Conservation (phyloP, 2,113 vertebrate species). For the Solea solea region DNA sequence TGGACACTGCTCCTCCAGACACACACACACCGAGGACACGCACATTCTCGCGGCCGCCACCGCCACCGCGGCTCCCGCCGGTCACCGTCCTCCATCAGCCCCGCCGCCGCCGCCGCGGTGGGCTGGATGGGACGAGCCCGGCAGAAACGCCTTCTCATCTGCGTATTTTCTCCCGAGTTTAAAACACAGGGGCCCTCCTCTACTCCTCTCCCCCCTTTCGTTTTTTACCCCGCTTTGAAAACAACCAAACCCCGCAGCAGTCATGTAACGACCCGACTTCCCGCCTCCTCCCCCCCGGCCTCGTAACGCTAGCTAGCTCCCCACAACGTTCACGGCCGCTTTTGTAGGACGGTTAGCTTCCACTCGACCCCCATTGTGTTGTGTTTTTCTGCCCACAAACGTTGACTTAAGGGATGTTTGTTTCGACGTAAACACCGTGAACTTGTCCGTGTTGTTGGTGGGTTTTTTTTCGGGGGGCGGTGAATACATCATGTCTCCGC, state of each 20-base stretch:
- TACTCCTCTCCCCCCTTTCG: not conserved
- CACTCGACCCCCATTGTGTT: constrained; percentile 58
- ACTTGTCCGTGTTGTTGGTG: constrained; percentile 3
- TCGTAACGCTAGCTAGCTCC: constrained; percentile 58
- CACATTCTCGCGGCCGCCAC: constrained; percentile 25
- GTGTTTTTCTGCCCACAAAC: constrained; percentile 2
- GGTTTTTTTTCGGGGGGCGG: not conserved
- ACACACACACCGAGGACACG: constrained; percentile 41
- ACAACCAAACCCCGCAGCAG: constrained; percentile 26
- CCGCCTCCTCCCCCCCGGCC: constrained; percentile 33
- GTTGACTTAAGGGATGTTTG: constrained; percentile 24
- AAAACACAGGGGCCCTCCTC: constrained; percentile 59
- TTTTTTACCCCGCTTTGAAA: not conserved
- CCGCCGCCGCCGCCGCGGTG: not conserved
- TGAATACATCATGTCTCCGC: not conserved
- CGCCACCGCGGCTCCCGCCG: constrained; percentile 28
- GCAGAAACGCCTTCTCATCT: constrained; percentile 52
- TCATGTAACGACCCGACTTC: constrained; percentile 39
- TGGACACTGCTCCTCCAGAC: constrained; percentile 73
- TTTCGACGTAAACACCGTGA: not conserved
- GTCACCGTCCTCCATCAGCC: constrained; percentile 42
- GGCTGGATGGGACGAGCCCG: not conserved
- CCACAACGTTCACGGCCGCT: constrained; percentile 41
- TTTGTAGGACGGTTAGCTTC: constrained; percentile 45
- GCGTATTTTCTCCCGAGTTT: constrained; percentile 59